Evolutionary conservation across 2,888 invertebrate genomes (phyloP).

Genomic region (Lasius platythorax): DNA sequence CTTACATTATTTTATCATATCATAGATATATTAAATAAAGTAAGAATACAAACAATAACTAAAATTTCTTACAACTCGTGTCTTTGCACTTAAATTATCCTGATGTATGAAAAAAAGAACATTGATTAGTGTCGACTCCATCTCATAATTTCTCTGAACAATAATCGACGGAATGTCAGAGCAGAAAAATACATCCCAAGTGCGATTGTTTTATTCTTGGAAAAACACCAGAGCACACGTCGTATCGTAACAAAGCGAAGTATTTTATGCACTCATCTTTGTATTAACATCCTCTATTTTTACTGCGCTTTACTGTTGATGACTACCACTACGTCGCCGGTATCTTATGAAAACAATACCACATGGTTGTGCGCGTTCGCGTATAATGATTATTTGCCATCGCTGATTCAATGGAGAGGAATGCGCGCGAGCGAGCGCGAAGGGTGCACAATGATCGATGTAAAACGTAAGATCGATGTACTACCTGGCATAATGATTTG

Average conservation of each 20-base stretch:
- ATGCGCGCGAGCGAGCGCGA: conserved; percentile 44
- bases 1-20: background rate
- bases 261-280: conserved; percentile 7
- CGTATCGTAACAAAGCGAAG: conserved; percentile 29
- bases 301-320: conserved; percentile 2
- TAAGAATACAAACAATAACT: background rate
- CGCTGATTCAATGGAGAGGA: conserved; percentile 60
- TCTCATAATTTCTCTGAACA: background rate
- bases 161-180: background rate
- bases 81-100: background rate
- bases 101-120: background rate
- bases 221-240: background rate
- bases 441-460: conserved; percentile 61
- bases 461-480: conserved; percentile 50
- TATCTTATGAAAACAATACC: conserved; percentile 46
- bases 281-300: conserved; percentile 42
- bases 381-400: conserved; percentile 46
- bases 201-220: conserved; percentile 23
- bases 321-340: background rate
- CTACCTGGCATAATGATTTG: conserved; percentile 57
- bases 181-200: background rate
- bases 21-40: background rate
- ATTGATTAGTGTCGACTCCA: background rate
- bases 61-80: background rate
- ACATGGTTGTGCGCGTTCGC: conserved; percentile 26